Conservation (phyloP, 2,113 vertebrate genomes). For the Merops nubicus region DNA sequence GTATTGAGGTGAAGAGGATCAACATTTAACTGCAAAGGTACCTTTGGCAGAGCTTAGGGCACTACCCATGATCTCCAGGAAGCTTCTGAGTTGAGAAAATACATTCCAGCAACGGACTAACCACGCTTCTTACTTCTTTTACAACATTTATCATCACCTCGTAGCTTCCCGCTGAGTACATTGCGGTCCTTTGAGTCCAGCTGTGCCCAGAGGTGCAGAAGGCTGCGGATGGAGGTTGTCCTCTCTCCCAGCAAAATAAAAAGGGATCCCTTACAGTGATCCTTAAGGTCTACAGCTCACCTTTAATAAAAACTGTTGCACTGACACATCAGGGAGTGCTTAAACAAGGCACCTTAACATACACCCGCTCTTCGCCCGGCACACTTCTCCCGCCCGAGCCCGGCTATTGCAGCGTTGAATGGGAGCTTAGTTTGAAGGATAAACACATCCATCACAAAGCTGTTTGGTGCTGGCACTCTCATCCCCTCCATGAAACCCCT, state of each 20-base stretch:
- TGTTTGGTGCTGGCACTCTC: slow-evolving; percentile 1
- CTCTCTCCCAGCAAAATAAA: background rate
- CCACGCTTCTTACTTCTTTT: background rate
- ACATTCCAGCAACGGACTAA: background rate
- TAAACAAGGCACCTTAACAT: slow-evolving; percentile 24
- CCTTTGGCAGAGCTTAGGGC: background rate
- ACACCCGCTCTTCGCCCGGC: rapidly evolving
- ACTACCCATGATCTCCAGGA: background rate
- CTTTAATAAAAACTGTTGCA: background rate
- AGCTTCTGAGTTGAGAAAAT: background rate
- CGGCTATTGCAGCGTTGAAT: background rate
- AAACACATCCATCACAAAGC: slow-evolving; percentile 66
- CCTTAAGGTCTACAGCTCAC: background rate
- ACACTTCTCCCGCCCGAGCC: background rate
- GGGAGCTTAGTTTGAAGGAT: slow-evolving; percentile 38
- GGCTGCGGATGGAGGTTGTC: background rate
- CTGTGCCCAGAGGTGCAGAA: rapidly evolving
- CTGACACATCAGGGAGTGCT: background rate
- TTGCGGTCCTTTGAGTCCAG: background rate
- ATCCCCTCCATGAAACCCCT: slow-evolving; percentile 34
- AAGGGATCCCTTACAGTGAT: background rate
- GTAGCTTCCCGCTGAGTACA: rapidly evolving
- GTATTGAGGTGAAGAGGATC: background rate
- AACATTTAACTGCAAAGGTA: background rate
- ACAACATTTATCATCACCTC: background rate